Conservation (phyloP, 1,140 invertebrate species). For the Augochlora pura region DNA sequence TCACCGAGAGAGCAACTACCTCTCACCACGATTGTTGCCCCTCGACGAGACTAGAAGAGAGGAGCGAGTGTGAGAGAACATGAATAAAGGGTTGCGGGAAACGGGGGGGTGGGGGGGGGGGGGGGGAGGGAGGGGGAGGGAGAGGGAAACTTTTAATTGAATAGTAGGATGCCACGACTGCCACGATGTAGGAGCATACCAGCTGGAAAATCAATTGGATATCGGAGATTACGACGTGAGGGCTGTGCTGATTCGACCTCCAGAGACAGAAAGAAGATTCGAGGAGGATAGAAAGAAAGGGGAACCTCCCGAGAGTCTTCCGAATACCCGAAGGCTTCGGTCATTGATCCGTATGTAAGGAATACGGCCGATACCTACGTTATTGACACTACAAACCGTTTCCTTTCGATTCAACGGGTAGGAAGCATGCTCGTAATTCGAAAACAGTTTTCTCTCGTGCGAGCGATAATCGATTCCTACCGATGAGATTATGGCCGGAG, state of each 20-base stretch:
- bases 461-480: slow-evolving; percentile 54
- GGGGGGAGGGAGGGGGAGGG: no score
- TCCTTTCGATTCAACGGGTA: slow-evolving; percentile 40
- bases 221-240: slow-evolving; percentile 76
- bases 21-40: slow-evolving; percentile 67
- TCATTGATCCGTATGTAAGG: slow-evolving; percentile 68
- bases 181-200: slow-evolving; percentile 71
- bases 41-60: slow-evolving; percentile 53
- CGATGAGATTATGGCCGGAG: neutral
- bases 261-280: slow-evolving; percentile 38
- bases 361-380: slow-evolving; percentile 59
- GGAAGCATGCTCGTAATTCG: slow-evolving; percentile 26
- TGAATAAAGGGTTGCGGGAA: slow-evolving; percentile 44
- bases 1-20: slow-evolving; percentile 40
- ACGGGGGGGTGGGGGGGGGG: slow-evolving; percentile 8
- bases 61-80: slow-evolving; percentile 52
- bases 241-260: slow-evolving; percentile 71
- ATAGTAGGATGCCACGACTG: slow-evolving; percentile 72
- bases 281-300: slow-evolving; percentile 10
- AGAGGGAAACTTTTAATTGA: slow-evolving; percentile 75
- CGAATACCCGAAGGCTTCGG: slow-evolving; percentile 65
- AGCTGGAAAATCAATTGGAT: slow-evolving; percentile 77
- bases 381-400: slow-evolving; percentile 67
- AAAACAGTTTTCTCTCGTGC: slow-evolving; percentile 40
- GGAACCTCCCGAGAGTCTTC: slow-evolving; percentile 59